Evolutionary conservation across 2,888 invertebrate species (phyloP).

Genomic region (Nineta flava): DNA sequence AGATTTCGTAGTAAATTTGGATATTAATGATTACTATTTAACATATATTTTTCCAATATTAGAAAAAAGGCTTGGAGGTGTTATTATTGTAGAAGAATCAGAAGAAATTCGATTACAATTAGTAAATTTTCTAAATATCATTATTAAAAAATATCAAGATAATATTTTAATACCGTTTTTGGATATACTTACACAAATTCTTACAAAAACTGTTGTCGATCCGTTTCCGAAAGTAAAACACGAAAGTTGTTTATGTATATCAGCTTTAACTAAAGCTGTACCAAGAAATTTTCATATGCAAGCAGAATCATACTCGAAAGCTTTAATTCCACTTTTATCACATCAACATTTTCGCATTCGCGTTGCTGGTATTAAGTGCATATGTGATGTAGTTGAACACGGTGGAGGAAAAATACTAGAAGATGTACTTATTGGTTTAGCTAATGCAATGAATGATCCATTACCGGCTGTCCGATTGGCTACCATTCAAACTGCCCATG

Average conservation of each 20-base stretch:
- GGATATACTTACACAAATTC: constrained; percentile 58
- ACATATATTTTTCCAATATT: constrained; percentile 61
- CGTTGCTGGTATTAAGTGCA: constrained; percentile 52
- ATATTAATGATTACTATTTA: constrained; percentile 53
- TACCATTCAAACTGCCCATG: constrained; percentile 59
- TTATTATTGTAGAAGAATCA: constrained; percentile 51
- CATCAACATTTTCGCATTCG: constrained; percentile 77
- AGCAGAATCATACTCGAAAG: constrained; percentile 56
- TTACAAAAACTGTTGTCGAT: constrained; percentile 57
- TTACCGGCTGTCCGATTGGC: constrained; percentile 60
- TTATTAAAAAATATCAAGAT: constrained; percentile 47
- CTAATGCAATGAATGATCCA: constrained; percentile 76
- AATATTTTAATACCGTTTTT: constrained; percentile 47
- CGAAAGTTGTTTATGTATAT: constrained; percentile 56
- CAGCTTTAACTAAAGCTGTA: constrained; percentile 42
- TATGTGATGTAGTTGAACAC: constrained; percentile 26
- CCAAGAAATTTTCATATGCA: constrained; percentile 58
- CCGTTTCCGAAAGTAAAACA: constrained; percentile 68
- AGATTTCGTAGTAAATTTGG: constrained; percentile 38
- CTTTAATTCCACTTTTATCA: constrained; percentile 51
- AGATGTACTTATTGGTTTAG: constrained; percentile 60
- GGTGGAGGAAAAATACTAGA: constrained; percentile 23
- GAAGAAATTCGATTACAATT: constrained; percentile 71
- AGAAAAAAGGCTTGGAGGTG: constrained; percentile 58
- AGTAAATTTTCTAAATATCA: constrained; percentile 43